These are phyloP conservation scores for Ernsta delagoae DNA, from an alignment of 2,888 invertebrate species.

Conservation along the genomic window DNA sequence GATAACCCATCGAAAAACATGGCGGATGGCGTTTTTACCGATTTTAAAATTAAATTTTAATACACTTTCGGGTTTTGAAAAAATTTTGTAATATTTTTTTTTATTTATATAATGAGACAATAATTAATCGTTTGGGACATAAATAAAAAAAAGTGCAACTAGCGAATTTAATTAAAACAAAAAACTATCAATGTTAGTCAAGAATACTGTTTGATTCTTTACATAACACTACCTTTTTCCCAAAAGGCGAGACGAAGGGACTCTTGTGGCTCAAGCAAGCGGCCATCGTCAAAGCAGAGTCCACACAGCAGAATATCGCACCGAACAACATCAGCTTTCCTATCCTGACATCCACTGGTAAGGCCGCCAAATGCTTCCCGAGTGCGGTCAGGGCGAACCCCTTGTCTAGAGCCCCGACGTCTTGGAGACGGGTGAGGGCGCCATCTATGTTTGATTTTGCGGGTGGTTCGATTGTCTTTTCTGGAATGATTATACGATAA, in stretches of 20 bases:
- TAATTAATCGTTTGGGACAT: no score
- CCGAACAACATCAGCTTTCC: conserved; percentile 97
- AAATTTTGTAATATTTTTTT: no score
- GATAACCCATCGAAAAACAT: no score
- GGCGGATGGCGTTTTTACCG: no score
- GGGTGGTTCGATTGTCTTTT: conserved; percentile 90
- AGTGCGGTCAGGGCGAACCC: conserved; percentile 91
- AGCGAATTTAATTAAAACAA: no score
- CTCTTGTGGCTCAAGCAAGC: conserved; percentile 92
- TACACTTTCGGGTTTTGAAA: no score
- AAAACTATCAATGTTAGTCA: no score
- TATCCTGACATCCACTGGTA: conserved; percentile 96
- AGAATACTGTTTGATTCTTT: no score
- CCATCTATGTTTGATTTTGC: conserved; percentile 87
- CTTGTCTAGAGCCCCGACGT: conserved; percentile 92
- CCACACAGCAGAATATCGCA: conserved; percentile 95
- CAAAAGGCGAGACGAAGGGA: conserved; percentile 91
- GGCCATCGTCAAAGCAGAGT: conserved; percentile 96
- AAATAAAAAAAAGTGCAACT: no score
- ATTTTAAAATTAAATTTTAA: no score
- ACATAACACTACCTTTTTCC: conserved; percentile 87
- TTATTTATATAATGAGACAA: no score
- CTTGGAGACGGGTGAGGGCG: conserved; percentile 88
- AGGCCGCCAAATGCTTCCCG: conserved; percentile 93
- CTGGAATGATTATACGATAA: conserved; percentile 58